Conservation (phyloP, 2,113 vertebrate species). For the Bolborhynchus lineola region DNA sequence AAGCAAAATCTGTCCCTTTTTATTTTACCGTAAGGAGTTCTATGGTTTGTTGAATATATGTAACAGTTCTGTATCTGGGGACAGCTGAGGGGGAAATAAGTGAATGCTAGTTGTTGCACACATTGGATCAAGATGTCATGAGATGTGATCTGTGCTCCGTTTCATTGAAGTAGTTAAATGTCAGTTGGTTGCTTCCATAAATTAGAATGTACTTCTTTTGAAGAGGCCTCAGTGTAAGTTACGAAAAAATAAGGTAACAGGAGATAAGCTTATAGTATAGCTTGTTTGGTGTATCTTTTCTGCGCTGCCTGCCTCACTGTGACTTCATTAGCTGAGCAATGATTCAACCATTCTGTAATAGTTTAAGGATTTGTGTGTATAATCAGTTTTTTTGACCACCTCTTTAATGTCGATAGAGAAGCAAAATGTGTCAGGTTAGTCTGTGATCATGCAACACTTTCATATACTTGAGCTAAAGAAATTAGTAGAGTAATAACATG, state of each 20-base stretch:
- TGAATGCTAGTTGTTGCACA: neutral
- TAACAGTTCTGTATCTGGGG: neutral
- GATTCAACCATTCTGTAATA: neutral
- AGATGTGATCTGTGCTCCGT: constrained; percentile 41
- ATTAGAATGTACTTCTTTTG: constrained; percentile 28
- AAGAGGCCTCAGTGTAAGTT: neutral
- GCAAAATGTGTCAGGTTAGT: neutral
- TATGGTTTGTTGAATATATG: neutral
- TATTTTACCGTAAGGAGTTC: neutral
- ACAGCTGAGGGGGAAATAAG: neutral
- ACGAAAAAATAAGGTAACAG: neutral
- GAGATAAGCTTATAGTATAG: neutral
- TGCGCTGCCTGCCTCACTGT: neutral
- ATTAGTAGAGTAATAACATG: neutral
- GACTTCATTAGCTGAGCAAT: neutral
- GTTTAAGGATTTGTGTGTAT: neutral
- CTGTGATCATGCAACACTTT: neutral
- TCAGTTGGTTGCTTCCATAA: constrained; percentile 51
- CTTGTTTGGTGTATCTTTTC: neutral
- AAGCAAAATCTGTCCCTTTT: neutral
- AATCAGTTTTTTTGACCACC: neutral
- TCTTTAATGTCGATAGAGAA: neutral
- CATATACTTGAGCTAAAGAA: neutral
- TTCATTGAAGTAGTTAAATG: constrained; percentile 57
- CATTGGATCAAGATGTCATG: constrained; percentile 64